A percentile compares a stretch with the other conserved stretches of the same genome.
Evolutionary conservation across 2,113 vertebrate genomes (phyloP).

Genomic region (Microtus pennsylvanicus): DNA sequence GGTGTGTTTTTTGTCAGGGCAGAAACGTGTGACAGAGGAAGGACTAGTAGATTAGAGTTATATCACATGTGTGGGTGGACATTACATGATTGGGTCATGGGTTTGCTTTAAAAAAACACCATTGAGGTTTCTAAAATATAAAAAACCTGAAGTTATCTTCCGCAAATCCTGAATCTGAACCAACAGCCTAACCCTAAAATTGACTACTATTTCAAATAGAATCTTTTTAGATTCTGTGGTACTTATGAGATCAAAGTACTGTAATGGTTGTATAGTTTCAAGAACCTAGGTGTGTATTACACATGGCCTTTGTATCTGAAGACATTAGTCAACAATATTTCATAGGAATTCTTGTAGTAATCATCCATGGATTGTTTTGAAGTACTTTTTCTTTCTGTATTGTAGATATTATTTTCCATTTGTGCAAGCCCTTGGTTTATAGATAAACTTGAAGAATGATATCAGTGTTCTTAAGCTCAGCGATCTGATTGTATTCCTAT

Average conservation of each 20-base stretch:
- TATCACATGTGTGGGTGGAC: neutral
- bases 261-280: neutral
- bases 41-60: neutral
- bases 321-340: neutral
- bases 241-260: neutral
- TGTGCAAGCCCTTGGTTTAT: neutral
- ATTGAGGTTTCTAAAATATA: neutral
- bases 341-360: neutral
- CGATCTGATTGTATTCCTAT: neutral
- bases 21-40: neutral
- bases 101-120: neutral
- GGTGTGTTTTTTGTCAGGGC: neutral
- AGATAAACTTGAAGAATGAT: neutral
- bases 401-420: neutral
- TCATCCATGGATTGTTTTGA: neutral
- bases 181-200: neutral
- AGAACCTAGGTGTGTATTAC: neutral
- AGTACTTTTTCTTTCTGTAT: neutral
- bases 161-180: neutral
- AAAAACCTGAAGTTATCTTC: neutral
- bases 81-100: neutral
- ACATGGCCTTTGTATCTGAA: neutral
- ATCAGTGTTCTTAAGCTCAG: neutral
- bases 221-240: neutral
- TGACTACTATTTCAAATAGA: neutral